Percentiles rank a stretch among this genome's conserved stretches.
Evolutionary conservation across 2,113 vertebrate genomes (phyloP).

Genomic region (Nerophis ophidion): DNA sequence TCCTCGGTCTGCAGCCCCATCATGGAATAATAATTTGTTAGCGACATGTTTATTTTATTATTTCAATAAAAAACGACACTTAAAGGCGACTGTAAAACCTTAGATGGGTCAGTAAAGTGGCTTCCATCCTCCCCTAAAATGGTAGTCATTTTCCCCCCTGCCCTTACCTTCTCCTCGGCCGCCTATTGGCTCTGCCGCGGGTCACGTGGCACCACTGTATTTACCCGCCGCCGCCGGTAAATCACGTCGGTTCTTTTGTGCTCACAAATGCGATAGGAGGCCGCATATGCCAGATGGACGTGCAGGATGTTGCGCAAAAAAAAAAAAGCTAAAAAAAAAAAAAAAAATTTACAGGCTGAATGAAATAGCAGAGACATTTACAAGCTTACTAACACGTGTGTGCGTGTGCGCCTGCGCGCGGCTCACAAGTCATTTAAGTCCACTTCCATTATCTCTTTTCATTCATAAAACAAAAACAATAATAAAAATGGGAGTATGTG

Average conservation of each 20-base stretch:
- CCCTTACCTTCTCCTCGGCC: conserved; percentile 52
- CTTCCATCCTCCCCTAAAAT: conserved; percentile 69
- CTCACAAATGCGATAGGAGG: conserved; percentile 37
- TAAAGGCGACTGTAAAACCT: conserved; percentile 68
- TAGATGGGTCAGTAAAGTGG: conserved; percentile 61
- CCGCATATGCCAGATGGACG: conserved; percentile 28
- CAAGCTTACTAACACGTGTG: conserved; percentile 33
- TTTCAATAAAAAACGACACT: conserved; percentile 68
- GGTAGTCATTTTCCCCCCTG: conserved; percentile 62
- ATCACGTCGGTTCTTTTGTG: conserved; percentile 57
- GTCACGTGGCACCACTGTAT: conserved; percentile 63
- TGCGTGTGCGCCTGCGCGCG: conserved; percentile 3
- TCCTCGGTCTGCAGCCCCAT: conserved; percentile 66
- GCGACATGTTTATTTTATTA: conserved; percentile 73
- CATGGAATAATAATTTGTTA: conserved; percentile 73
- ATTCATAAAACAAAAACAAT: too few relatives aligned
- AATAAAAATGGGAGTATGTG: too few relatives aligned
- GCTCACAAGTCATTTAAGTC: too few relatives aligned
- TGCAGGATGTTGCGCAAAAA: conserved; percentile 1
- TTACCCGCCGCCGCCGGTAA: conserved; percentile 51
- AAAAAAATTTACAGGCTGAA: conserved; percentile 8
- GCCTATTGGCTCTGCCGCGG: conserved; percentile 52
- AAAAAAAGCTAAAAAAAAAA: too few relatives aligned
- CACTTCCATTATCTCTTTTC: too few relatives aligned
- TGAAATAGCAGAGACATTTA: conserved; percentile 29